A percentile compares a stretch with the other conserved stretches of the same genome.
phyloP scores from a whole-genome alignment of 1,140 invertebrate species.

The Limonius californicus region DNA sequence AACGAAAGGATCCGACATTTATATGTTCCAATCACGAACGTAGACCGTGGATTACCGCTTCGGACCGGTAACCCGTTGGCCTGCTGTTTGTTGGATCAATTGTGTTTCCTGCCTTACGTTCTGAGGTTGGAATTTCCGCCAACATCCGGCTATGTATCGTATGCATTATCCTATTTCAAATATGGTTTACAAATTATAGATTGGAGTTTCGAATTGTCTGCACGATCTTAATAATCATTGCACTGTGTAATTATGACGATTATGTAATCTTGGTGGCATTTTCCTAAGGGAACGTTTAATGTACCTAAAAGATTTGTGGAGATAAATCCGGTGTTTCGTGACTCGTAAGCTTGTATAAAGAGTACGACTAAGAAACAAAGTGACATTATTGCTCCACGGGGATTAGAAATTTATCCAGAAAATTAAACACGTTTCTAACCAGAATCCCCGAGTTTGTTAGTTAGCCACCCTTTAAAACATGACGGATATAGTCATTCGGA shows the following conservation, averaged over 20 bases:
- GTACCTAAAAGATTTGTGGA: conserved; percentile 11
- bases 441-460: conserved; percentile 3
- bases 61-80: conserved; percentile 8
- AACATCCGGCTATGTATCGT: neutral
- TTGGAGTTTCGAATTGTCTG: neutral
- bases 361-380: conserved; percentile 12
- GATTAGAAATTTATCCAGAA: conserved; percentile 15
- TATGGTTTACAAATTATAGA: neutral
- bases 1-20: conserved; percentile 8
- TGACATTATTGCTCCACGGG: conserved; percentile 12
- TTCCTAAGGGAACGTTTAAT: conserved; percentile 1
- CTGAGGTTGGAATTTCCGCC: neutral
- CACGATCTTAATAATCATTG: neutral
- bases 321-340: conserved; percentile 13
- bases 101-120: conserved; percentile 6
- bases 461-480: neutral
- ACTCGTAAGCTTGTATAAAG: conserved; percentile 13
- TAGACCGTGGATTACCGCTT: conserved; percentile 12
- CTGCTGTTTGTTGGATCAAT: conserved; percentile 12
- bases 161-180: neutral
- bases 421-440: conserved; percentile 14
- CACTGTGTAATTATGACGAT: neutral
- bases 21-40: conserved; percentile 12
- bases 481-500: neutral
- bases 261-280: neutral